Conservation (phyloP, 1,140 invertebrate species). For the Wiebesia pumilae region DNA sequence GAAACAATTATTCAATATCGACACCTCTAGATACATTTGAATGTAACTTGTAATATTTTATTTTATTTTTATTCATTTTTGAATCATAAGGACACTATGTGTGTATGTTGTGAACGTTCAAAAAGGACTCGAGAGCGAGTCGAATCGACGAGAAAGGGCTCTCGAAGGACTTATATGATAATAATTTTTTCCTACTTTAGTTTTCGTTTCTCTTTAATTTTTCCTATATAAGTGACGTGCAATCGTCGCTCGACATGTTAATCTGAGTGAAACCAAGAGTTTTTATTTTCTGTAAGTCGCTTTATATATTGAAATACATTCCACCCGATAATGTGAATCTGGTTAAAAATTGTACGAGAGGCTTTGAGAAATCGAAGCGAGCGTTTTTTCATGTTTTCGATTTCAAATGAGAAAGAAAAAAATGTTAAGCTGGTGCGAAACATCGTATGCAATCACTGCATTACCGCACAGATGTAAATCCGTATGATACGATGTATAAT, state of each 20-base stretch:
- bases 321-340: constrained; percentile 51
- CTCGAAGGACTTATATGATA: constrained; percentile 43
- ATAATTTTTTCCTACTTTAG: constrained; percentile 42
- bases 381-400: constrained; percentile 34
- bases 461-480: constrained; percentile 31
- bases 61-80: constrained; percentile 48
- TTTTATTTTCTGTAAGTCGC: constrained; percentile 47
- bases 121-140: constrained; percentile 41
- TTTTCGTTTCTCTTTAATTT: constrained; percentile 48
- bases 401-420: neutral
- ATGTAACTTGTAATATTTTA: constrained; percentile 46
- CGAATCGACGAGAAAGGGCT: constrained; percentile 39
- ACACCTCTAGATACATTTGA: constrained; percentile 31
- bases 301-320: constrained; percentile 51
- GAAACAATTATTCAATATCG: constrained; percentile 40
- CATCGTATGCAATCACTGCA: constrained; percentile 16
- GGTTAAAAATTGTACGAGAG: constrained; percentile 43
- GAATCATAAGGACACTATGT: constrained; percentile 44
- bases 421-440: neutral
- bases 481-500: constrained; percentile 29
- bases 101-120: constrained; percentile 46
- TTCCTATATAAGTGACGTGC: constrained; percentile 45
- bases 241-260: constrained; percentile 52
- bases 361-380: constrained; percentile 38
- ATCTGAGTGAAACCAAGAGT: constrained; percentile 43